A percentile compares a stretch with the other conserved stretches of the same genome.
Evolutionary conservation across 2,888 invertebrate genomes (phyloP).

Genomic region (Margaritifera margaritifera): DNA sequence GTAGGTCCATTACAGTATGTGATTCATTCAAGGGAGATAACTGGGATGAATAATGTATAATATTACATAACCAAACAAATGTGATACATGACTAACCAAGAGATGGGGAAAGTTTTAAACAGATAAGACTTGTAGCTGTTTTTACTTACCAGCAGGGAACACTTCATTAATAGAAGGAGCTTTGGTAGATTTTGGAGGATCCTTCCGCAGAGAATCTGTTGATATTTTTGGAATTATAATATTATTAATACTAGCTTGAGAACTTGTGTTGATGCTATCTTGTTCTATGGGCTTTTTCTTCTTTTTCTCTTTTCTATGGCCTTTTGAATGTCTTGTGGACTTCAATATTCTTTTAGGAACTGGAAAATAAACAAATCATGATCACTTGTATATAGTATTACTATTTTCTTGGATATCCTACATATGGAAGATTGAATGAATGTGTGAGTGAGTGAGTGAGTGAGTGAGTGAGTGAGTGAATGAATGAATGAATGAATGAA

Average conservation of each 20-base stretch:
- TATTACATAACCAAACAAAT: too few species aligned
- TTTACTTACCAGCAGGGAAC: slow-evolving; percentile 33
- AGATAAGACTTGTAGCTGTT: background rate
- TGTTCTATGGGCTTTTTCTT: slow-evolving; percentile 31
- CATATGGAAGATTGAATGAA: too few species aligned
- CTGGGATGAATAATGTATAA: too few species aligned
- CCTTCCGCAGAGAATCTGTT: slow-evolving; percentile 21
- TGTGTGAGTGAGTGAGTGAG: too few species aligned
- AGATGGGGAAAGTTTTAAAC: too few species aligned
- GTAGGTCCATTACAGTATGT: too few species aligned
- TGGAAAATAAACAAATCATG: slow-evolving; percentile 56
- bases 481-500: too few species aligned
- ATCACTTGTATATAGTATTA: background rate
- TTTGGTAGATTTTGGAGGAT: slow-evolving; percentile 23
- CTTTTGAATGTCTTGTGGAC: slow-evolving; percentile 37
- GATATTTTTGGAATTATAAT: slow-evolving; percentile 11
- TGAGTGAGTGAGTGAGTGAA: too few species aligned
- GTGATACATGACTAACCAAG: too few species aligned
- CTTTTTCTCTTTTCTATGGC: slow-evolving; percentile 39
- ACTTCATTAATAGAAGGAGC: slow-evolving; percentile 15
- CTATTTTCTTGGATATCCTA: too few species aligned
- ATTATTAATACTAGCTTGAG: slow-evolving; percentile 23
- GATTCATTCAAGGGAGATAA: too few species aligned
- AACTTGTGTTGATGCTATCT: slow-evolving; percentile 5
- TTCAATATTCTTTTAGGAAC: slow-evolving; percentile 69